Conservation (phyloP, 2,888 invertebrate species). For the Himalopsyche anomala region DNA sequence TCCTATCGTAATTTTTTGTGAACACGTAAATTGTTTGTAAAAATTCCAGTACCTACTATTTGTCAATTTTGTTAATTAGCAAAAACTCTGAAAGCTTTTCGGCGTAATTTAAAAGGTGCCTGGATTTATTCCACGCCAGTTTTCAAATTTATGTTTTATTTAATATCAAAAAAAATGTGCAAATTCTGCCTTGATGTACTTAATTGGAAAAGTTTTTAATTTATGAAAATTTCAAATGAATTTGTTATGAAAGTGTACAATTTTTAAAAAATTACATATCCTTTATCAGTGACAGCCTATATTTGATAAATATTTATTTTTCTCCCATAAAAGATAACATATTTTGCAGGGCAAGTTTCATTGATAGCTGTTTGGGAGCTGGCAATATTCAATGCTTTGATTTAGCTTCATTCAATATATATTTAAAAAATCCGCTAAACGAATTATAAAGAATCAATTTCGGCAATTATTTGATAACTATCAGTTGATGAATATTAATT, state of each 20-base stretch:
- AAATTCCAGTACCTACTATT: neutral
- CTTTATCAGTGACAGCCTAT: too few relatives aligned
- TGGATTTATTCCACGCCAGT: neutral
- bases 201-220: neutral
- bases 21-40: neutral
- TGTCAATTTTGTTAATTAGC: conserved; percentile 16
- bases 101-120: neutral
- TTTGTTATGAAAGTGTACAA: neutral
- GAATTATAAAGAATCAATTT: too few relatives aligned
- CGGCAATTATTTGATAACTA: too few relatives aligned
- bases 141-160: neutral
- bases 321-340: too few relatives aligned
- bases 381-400: too few relatives aligned
- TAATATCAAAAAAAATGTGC: neutral
- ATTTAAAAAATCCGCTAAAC: too few relatives aligned
- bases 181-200: neutral
- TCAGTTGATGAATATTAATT: too few relatives aligned
- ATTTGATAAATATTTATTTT: too few relatives aligned
- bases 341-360: too few relatives aligned
- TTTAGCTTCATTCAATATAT: too few relatives aligned
- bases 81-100: conserved; percentile 20
- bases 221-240: neutral
- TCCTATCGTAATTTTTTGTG: neutral
- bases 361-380: too few relatives aligned
- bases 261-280: neutral